Percentiles rank a stretch among this genome's conserved stretches.
Conservation (phyloP, 2,113 vertebrate genomes). For the Triplophysa rosa region DNA sequence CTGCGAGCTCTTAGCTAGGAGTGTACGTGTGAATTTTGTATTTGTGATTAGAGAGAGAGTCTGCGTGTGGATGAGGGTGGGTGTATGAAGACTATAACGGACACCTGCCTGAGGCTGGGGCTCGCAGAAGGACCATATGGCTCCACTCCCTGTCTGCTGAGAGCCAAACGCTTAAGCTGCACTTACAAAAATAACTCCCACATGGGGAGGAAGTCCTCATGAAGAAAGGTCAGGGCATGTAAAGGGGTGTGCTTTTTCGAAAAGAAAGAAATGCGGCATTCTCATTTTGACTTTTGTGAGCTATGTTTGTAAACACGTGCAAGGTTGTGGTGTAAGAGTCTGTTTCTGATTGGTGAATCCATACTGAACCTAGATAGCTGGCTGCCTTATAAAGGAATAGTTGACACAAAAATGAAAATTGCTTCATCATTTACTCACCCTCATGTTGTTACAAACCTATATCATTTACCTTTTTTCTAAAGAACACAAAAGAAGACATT, state of each 20-base stretch:
- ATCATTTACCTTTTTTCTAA: no score
- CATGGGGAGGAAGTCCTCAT: conserved; percentile 37
- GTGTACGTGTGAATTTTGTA: conserved; percentile 58
- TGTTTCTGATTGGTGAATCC: neutral
- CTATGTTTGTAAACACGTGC: neutral
- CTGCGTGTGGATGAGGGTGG: conserved; percentile 35
- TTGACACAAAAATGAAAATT: no score
- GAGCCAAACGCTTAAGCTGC: conserved; percentile 55
- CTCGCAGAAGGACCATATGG: conserved; percentile 68
- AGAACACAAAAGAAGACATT: no score
- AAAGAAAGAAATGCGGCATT: neutral
- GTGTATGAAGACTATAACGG: conserved; percentile 43
- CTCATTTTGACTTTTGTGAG: neutral
- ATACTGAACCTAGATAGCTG: neutral
- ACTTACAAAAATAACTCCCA: conserved; percentile 57
- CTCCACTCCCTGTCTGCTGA: conserved; percentile 48
- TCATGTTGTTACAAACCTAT: no score
- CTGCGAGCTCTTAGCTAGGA: conserved; percentile 40
- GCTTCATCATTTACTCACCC: no score
- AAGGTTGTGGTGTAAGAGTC: neutral
- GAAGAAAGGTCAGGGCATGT: conserved; percentile 21
- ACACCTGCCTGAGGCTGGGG: conserved; percentile 66
- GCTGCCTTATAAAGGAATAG: no score
- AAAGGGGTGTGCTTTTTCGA: conserved; percentile 33
- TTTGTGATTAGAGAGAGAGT: conserved; percentile 8